Evolutionary conservation across 2,888 invertebrate genomes (phyloP).

Genomic region (Pristionchus arcanus): DNA sequence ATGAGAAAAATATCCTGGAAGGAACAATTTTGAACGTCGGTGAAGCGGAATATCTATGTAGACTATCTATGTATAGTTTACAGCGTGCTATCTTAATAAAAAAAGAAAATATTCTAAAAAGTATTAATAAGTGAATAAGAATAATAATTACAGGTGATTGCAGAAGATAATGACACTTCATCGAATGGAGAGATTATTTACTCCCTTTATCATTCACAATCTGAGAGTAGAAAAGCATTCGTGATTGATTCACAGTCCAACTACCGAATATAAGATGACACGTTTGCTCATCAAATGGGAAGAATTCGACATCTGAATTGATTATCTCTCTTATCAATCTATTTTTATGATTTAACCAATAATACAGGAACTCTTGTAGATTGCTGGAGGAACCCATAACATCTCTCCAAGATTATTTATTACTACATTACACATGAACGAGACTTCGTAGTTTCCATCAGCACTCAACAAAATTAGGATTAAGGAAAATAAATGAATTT

Average conservation of each 20-base stretch:
- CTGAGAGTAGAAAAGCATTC: constrained; percentile 77
- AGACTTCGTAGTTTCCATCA: constrained; percentile 99
- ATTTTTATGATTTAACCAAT: constrained; percentile 84
- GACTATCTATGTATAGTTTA: no score
- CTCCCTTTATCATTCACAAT: constrained; percentile 75
- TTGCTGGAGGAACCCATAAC: constrained; percentile 99
- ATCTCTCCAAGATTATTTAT: constrained; percentile 96
- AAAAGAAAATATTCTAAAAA: no score
- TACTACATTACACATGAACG: constrained; percentile 96
- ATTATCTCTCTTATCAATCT: neutral
- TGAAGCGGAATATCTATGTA: no score
- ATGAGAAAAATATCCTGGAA: no score
- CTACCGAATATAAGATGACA: constrained; percentile 77
- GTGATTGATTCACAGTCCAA: constrained; percentile 78
- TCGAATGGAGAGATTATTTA: constrained; percentile 76
- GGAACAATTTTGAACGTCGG: no score
- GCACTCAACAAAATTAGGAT: constrained; percentile 85
- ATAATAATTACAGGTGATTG: neutral
- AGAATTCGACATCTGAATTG: constrained; percentile 90
- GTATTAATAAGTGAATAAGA: no score
- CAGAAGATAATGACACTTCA: constrained; percentile 22
- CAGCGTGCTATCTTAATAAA: no score
- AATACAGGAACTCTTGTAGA: constrained; percentile 98
- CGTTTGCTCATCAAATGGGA: constrained; percentile 87
- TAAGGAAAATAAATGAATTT: no score